A percentile compares a stretch with the other conserved stretches of the same genome.
phyloP scores from a whole-genome alignment of 1,140 invertebrate genomes.

The Nasonia longicornis region DNA sequence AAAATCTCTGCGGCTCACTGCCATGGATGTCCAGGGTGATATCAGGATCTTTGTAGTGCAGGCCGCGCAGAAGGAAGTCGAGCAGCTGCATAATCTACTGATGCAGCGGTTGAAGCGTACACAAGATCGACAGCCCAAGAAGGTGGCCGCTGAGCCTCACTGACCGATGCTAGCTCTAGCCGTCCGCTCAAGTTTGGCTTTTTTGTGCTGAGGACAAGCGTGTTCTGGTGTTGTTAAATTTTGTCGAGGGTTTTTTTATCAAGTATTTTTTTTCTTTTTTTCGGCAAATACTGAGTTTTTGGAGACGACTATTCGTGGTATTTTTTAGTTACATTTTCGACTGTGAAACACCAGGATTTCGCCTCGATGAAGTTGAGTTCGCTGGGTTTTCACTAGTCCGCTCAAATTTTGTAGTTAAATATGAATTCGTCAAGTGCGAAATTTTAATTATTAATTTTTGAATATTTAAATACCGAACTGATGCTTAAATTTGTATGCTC shows the following conservation, averaged over 20 bases:
- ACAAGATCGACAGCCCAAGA: conserved; percentile 64
- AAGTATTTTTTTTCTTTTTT: not conserved
- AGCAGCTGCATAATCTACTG: conserved; percentile 79
- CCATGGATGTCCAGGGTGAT: conserved; percentile 84
- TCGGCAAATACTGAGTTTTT: not conserved
- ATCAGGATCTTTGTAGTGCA: conserved; percentile 87
- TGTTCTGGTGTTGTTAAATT: not conserved
- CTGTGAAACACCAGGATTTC: not conserved
- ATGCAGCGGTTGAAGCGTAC: conserved; percentile 74
- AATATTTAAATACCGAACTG: not conserved
- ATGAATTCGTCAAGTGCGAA: too few relatives aligned
- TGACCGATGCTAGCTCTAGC: conserved; percentile 49
- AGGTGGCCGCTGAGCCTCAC: conserved; percentile 60
- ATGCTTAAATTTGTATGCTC: too few relatives aligned
- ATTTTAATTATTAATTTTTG: not conserved
- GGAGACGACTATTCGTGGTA: not conserved
- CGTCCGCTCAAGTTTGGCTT: not conserved
- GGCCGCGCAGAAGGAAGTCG: conserved; percentile 84
- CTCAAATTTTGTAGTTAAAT: not conserved
- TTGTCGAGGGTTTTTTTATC: not conserved
- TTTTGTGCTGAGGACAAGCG: not conserved
- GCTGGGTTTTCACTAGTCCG: not conserved
- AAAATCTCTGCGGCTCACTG: conserved; percentile 90
- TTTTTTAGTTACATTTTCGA: not conserved
- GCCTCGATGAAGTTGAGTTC: not conserved